Evolutionary conservation across 2,888 invertebrate genomes (phyloP), one percentile per base, ranked within the genome.

Genomic region (Xylophagus ater): DNA sequence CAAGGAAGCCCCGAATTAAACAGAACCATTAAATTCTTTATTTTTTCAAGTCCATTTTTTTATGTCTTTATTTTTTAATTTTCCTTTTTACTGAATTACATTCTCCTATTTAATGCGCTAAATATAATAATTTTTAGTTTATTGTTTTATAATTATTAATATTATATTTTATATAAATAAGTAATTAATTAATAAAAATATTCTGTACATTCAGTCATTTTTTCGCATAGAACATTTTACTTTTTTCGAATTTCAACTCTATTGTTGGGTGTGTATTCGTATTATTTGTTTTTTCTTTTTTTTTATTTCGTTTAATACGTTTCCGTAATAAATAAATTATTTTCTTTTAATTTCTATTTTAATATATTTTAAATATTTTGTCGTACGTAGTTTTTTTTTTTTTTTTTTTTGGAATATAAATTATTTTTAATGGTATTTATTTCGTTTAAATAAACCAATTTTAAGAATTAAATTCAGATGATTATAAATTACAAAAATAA

Each of bases 141-240:
- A 18, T 23, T 34, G 14, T 24, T 10, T 14, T 19, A 10, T n/a
- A 15, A 14, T 24, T 34, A 25, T 34, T 34, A 7, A 4, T 3
- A 17, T 23, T 24, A 10, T 18, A n/a, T 34, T 24, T 21, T 39
- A 32, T 41, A 37, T 43, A 43, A 40, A 43, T 43, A 39, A 34
- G 13, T 40, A 29, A 40, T 40, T 37, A 43, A 40, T 41, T 41
- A 43, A 31, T 37, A 41, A 43, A 43, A 43, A 41, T 43, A 43
- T 43, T 40, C 38, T 43, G 34, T 43, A 43, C 43, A 43, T 37
- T 43, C 43, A 43, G 43, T 43, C 43, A 43, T 43, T 43, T 40
- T 37, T 38, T 40, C 33, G 28, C 43, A 40, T 40, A 40, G 31
- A 34, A 37, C 40, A 43, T 37, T 26, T 38, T 32, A 36, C 35